phyloP scores from a whole-genome alignment of 2,888 invertebrate species.

The Hypercompe scribonia region DNA sequence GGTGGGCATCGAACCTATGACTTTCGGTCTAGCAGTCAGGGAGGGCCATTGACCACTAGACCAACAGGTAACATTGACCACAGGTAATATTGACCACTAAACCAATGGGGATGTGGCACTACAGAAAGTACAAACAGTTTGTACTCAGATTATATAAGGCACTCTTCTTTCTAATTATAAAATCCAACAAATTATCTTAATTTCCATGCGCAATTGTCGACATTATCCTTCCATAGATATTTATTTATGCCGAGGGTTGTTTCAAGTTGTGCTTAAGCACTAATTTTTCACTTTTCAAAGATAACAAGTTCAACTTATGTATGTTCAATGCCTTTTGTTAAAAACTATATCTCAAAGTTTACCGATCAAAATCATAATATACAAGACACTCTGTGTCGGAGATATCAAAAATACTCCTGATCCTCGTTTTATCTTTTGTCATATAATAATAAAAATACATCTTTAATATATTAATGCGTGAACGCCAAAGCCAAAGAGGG shows the following conservation, averaged over 20 bases:
- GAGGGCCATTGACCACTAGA: too few relatives aligned
- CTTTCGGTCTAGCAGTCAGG: too few relatives aligned
- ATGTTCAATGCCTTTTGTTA: not conserved
- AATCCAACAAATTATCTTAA: not conserved
- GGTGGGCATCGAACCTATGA: too few relatives aligned
- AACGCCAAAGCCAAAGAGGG: too few relatives aligned
- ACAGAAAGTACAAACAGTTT: too few relatives aligned
- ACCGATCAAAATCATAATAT: not conserved
- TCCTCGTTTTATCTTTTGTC: not conserved
- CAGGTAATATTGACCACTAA: too few relatives aligned
- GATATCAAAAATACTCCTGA: not conserved
- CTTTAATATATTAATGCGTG: too few relatives aligned
- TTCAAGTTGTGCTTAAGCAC: conserved; percentile 12
- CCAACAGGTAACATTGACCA: too few relatives aligned
- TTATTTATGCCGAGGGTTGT: conserved; percentile 9
- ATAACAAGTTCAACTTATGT: conserved; percentile 9
- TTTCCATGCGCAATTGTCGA: conserved; percentile 1
- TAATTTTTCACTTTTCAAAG: not conserved
- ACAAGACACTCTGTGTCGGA: not conserved
- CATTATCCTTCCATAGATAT: conserved; percentile 6
- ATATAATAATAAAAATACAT: too few relatives aligned
- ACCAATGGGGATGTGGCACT: too few relatives aligned
- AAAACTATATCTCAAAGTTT: not conserved
- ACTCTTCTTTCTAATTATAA: not conserved
- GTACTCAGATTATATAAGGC: too few relatives aligned